Base-by-base conservation (phyloP, 2,888 invertebrate species). In the Athalia cordata region DNA sequence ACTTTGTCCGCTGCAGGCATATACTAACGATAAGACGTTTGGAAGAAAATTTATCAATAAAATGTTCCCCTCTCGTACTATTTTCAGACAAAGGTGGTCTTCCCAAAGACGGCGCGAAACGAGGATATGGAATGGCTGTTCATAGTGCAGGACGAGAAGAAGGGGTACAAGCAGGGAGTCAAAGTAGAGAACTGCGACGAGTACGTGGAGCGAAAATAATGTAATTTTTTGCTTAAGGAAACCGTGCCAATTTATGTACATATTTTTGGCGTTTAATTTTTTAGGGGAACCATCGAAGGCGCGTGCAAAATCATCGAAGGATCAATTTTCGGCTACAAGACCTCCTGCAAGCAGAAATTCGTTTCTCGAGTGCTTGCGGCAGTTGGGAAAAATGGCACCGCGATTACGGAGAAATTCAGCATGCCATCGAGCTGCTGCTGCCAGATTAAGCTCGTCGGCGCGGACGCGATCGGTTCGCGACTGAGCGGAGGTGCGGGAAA, bases 381-480 rank as follows among this genome's bases (percentile, higher is more conserved):
- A 0, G 82, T 94, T 0, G 91, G 89, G 79, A 88, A 90, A 3
- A 86, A 87, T 11, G 91, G 91, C 0, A 84, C 89, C 13, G 87
- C 92, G 7, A 83, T 89, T 5, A 90, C 91, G 15, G 92, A 92
- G 79, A 85, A 90, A 5, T 93, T 95, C 80, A 90, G 91, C 83
- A 88, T 95, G 75, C 95, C 95, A 3, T 94, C 94, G 57, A 95
- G 95, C 83, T 95, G 96, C 87, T 93, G 94, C 70, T 95, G 96
- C 84, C 90, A 91, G 59, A 83, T 91, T 78, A 85, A 75, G 47
- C 47, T 13, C 8, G 59, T 57, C 29, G 52, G 50, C 15, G 59
- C 29, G 29, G 29, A 57, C 50, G 59, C 15, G 7, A n/a, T 59
- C 29, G 47, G 13, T n/a, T 9, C 29, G 13, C 59, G 75, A 64